A percentile compares a stretch with the other conserved stretches of the same genome.
Evolutionary conservation across 2,888 invertebrate genomes (phyloP).

Genomic region (Bugula neritina): DNA sequence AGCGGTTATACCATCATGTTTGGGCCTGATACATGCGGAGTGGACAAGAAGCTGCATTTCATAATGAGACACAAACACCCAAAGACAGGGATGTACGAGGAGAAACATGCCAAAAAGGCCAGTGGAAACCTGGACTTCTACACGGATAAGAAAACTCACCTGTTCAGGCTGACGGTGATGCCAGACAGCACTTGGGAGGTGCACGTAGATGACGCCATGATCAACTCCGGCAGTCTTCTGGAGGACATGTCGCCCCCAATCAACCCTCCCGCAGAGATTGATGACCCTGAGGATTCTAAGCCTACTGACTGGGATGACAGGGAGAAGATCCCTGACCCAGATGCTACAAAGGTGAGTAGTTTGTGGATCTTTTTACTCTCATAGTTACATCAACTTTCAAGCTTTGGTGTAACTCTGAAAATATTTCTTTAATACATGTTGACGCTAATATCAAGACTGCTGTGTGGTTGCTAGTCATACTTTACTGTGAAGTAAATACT

Average conservation of each 20-base stretch:
- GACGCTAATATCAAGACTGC: no score
- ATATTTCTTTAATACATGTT: no score
- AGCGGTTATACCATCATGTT: conserved; percentile 99
- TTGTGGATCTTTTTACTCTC: background rate
- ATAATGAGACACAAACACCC: conserved; percentile 96
- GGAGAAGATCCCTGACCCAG: conserved; percentile 77
- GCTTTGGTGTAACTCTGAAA: background rate
- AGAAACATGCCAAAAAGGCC: conserved; percentile 93
- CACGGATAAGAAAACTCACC: conserved; percentile 86
- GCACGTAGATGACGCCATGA: conserved; percentile 71
- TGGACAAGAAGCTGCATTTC: conserved; percentile 79
- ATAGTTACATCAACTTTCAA: background rate
- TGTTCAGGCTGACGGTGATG: conserved; percentile 57
- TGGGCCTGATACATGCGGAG: conserved; percentile 98
- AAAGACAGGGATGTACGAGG: conserved; percentile 74
- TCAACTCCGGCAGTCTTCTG: conserved; percentile 78
- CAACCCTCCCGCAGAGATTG: conserved; percentile 88
- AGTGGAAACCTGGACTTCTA: conserved; percentile 61
- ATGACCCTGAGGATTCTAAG: conserved; percentile 74
- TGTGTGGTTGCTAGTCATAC: no score
- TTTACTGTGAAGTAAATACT: no score
- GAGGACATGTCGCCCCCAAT: conserved; percentile 88
- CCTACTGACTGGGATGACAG: conserved; percentile 96
- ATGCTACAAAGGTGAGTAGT: conserved; percentile 66
- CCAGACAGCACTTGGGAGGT: conserved; percentile 26